Evolutionary conservation across 2,797 vertebrate genomes (phyloP).

Genomic region (Pangasius mekongensis): DNA sequence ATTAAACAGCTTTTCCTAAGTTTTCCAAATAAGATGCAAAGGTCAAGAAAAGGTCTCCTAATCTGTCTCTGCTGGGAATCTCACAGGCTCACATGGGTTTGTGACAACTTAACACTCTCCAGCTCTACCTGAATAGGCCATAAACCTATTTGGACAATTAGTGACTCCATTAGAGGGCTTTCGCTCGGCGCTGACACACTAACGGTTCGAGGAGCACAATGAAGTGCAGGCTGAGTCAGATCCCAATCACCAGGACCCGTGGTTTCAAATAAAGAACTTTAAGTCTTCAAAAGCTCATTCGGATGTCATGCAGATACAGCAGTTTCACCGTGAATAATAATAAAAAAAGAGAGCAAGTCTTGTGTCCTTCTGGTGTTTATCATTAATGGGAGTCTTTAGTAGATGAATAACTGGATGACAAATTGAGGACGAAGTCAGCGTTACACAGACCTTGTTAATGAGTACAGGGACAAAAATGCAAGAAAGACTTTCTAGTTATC

Average conservation of each 20-base stretch:
- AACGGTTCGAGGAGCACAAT: conserved; percentile 77
- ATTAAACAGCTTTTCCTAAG: conserved; percentile 21
- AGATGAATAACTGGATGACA: conserved; percentile 61
- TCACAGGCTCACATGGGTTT: conserved; percentile 32
- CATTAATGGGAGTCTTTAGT: conserved; percentile 52
- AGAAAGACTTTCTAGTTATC: conserved; percentile 13
- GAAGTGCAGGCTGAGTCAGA: conserved; percentile 72
- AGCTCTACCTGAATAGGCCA: conserved; percentile 67
- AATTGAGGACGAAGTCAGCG: conserved; percentile 53
- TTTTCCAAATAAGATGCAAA: conserved; percentile 39
- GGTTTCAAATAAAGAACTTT: conserved; percentile 63
- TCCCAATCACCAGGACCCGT: conserved; percentile 66
- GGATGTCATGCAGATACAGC: conserved; percentile 63
- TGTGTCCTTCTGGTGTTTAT: conserved; percentile 46
- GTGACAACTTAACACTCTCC: conserved; percentile 54
- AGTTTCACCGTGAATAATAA: conserved; percentile 27
- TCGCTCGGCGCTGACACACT: conserved; percentile 69
- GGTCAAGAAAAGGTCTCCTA: conserved; percentile 51
- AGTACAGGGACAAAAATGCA: conserved; percentile 39
- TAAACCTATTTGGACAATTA: conserved; percentile 78
- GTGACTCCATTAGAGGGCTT: conserved; percentile 75
- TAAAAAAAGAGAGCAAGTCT: conserved; percentile 40
- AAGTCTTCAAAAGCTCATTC: conserved; percentile 73
- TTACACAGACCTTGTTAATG: conserved; percentile 56
- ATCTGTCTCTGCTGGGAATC: conserved; percentile 49